A percentile compares a stretch with the other conserved stretches of the same genome.
Evolutionary conservation across 2,797 vertebrate genomes (phyloP).

Genomic region (Sebastes vulpes): DNA sequence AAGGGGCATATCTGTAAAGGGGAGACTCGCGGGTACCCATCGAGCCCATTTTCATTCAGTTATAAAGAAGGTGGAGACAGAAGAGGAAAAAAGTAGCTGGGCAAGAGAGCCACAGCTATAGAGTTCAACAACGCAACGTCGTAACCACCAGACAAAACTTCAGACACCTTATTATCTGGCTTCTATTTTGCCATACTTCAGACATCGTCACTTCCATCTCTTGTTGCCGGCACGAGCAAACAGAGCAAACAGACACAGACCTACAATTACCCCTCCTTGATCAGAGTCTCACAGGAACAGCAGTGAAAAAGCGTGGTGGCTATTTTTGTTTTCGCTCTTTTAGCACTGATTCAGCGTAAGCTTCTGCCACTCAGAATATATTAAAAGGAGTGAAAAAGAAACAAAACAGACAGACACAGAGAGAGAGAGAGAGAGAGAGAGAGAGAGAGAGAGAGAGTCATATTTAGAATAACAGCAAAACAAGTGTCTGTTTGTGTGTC

Average conservation of each 20-base stretch:
- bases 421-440: neutral
- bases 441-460: neutral
- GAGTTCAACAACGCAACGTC: neutral
- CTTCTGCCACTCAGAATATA: conserved; percentile 2
- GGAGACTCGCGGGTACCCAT: too few relatives aligned
- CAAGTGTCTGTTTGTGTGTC: conserved; percentile 3
- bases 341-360: neutral
- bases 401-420: neutral
- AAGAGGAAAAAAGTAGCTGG: neutral
- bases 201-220: neutral
- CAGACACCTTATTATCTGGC: neutral
- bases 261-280: neutral
- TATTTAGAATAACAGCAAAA: conserved; percentile 7
- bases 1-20: too few relatives aligned
- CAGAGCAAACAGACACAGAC: neutral
- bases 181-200: neutral
- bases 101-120: neutral
- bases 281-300: neutral
- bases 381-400: neutral
- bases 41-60: too few relatives aligned
- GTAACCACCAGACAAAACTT: neutral
- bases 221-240: neutral
- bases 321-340: conserved; percentile 26
- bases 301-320: neutral
- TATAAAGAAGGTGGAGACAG: neutral